Conservation (phyloP, 2,113 vertebrate species). For the Phrynosoma platyrhinos region DNA sequence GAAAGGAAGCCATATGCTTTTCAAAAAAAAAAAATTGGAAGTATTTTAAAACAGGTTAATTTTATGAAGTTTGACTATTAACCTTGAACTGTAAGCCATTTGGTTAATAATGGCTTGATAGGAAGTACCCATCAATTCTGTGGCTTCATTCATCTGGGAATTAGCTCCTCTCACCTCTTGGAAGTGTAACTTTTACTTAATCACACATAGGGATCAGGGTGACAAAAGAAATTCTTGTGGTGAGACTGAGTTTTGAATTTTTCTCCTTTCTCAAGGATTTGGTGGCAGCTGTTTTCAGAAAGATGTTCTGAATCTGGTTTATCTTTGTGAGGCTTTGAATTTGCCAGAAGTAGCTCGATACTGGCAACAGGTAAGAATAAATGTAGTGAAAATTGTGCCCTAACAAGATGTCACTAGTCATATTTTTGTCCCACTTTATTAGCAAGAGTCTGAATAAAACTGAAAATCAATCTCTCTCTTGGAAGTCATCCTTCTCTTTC, state of each 20-base stretch:
- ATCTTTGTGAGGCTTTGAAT: slow-evolving; percentile 96
- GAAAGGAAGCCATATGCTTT: too few relatives aligned
- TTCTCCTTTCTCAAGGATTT: slow-evolving; percentile 83
- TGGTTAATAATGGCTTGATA: neutral
- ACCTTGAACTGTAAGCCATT: neutral
- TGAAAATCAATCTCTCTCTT: neutral
- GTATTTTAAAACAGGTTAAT: neutral
- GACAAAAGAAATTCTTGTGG: neutral
- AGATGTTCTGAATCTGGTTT: slow-evolving; percentile 97
- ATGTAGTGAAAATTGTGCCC: neutral
- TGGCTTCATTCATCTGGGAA: neutral
- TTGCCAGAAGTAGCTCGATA: slow-evolving; percentile 96
- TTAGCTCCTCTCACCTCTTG: neutral
- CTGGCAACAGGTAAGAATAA: slow-evolving; percentile 91
- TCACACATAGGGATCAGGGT: neutral
- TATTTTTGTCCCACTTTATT: neutral
- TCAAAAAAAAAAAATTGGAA: neutral
- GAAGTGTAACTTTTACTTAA: neutral
- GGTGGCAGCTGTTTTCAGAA: slow-evolving; percentile 99
- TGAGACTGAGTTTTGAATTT: neutral
- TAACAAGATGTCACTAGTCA: neutral
- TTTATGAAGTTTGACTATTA: neutral
- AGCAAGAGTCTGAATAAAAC: neutral
- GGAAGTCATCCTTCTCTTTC: too few relatives aligned
- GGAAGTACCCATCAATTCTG: neutral